Percentiles rank a stretch among this genome's conserved stretches.
Evolutionary conservation across 2,888 invertebrate species (phyloP).

Genomic region (Agapetus fuscipes): DNA sequence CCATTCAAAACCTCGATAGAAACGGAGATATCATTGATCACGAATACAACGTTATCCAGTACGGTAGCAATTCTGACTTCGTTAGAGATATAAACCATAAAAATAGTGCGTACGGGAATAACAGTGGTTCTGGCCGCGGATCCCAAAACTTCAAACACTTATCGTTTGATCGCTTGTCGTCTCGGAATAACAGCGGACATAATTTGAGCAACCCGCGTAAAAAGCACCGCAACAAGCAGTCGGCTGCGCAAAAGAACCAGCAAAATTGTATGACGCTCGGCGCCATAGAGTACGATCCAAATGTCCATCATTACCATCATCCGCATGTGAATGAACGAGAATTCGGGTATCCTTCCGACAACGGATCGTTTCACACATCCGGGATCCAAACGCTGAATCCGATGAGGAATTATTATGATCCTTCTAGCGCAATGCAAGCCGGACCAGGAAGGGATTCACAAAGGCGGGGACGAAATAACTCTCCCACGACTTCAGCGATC

Average conservation of each 20-base stretch:
- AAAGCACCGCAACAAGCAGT: slow-evolving; percentile 40
- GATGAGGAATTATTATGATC: slow-evolving; percentile 41
- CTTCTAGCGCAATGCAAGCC: slow-evolving; percentile 22
- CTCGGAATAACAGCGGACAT: slow-evolving; percentile 40
- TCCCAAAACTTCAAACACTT: slow-evolving; percentile 43
- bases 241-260: slow-evolving; percentile 30
- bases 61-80: slow-evolving; percentile 42
- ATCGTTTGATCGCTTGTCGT: slow-evolving; percentile 42
- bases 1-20: slow-evolving; percentile 41
- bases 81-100: slow-evolving; percentile 45
- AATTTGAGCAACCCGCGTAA: slow-evolving; percentile 34
- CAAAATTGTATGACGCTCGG: slow-evolving; percentile 52
- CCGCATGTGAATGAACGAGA: slow-evolving; percentile 45
- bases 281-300: slow-evolving; percentile 49
- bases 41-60: slow-evolving; percentile 45
- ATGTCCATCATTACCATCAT: slow-evolving; percentile 43
- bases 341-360: slow-evolving; percentile 35
- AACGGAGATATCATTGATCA: slow-evolving; percentile 37
- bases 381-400: slow-evolving; percentile 44
- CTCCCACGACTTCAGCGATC: slow-evolving; percentile 38
- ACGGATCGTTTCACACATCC: slow-evolving; percentile 43
- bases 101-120: slow-evolving; percentile 32
- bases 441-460: slow-evolving; percentile 35
- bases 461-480: slow-evolving; percentile 31
- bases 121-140: slow-evolving; percentile 39